phyloP scores from a whole-genome alignment of 2,113 vertebrate species.

The Sylvilagus bachmani region DNA sequence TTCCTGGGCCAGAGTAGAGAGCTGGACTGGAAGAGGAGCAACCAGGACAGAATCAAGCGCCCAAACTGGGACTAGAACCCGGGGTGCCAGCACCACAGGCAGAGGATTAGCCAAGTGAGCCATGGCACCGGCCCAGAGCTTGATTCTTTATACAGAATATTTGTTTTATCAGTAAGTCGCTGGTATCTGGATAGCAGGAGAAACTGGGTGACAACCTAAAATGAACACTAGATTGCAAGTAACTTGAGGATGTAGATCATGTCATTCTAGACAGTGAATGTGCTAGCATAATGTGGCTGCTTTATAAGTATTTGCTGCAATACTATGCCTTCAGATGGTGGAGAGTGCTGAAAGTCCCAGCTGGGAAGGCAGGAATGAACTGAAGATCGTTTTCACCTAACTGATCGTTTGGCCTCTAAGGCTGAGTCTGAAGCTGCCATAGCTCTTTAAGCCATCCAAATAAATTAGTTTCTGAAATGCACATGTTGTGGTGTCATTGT shows the following conservation, averaged over 20 bases:
- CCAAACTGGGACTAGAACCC: too few relatives aligned
- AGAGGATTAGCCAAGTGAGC: too few relatives aligned
- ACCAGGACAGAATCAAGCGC: too few relatives aligned
- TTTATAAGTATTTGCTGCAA: not conserved
- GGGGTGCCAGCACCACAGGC: too few relatives aligned
- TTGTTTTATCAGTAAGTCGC: not conserved
- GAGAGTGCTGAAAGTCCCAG: not conserved
- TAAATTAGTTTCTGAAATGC: not conserved
- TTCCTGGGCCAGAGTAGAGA: too few relatives aligned
- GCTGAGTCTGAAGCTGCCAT: not conserved
- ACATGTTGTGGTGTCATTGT: not conserved
- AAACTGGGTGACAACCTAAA: not conserved
- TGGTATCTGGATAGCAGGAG: not conserved
- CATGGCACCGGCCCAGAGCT: not conserved
- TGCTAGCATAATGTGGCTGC: not conserved
- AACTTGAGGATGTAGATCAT: not conserved
- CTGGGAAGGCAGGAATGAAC: not conserved
- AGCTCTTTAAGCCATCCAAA: not conserved
- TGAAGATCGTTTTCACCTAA: not conserved
- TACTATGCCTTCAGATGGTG: not conserved
- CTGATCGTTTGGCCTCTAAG: not conserved
- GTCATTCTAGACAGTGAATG: not conserved
- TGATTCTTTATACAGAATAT: slow-evolving; percentile 5
- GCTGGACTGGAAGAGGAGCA: too few relatives aligned
- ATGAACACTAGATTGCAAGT: not conserved